phyloP scores from a whole-genome alignment of 2,888 invertebrate genomes.

The Auanema sp. region DNA sequence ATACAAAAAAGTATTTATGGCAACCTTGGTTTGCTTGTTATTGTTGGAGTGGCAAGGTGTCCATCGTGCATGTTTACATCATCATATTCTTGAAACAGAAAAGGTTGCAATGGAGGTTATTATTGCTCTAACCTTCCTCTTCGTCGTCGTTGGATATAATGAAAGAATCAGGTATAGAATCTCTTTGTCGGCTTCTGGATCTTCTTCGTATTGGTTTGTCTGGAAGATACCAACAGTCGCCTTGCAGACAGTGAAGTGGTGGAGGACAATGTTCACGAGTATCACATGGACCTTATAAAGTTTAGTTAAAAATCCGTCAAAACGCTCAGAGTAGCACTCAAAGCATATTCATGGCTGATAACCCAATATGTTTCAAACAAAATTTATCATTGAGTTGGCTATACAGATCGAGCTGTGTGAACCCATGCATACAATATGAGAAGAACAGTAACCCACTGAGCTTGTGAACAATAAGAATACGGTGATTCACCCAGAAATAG shows the following conservation, averaged over 20 bases:
- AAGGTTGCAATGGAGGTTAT: not conserved
- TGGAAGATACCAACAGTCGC: slow-evolving; percentile 41
- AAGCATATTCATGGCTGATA: not conserved
- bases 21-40: no score
- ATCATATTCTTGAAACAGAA: slow-evolving; percentile 5
- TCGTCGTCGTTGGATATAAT: slow-evolving; percentile 17
- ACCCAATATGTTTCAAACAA: not conserved
- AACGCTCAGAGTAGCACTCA: not conserved
- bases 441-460: no score
- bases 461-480: no score
- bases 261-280: slow-evolving; percentile 32
- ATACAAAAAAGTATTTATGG: no score
- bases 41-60: no score
- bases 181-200: slow-evolving; percentile 6
- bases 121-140: not conserved
- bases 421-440: no score
- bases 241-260: slow-evolving; percentile 32
- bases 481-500: no score
- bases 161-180: slow-evolving; percentile 21
- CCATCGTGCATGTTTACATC: not conserved
- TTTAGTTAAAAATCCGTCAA: not conserved
- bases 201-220: slow-evolving; percentile 18
- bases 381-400: slow-evolving; percentile 1
- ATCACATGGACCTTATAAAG: slow-evolving; percentile 36
- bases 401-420: no score